Evolutionary conservation across 2,888 invertebrate species (phyloP).

Genomic region (Carpatolechia fugitivella): DNA sequence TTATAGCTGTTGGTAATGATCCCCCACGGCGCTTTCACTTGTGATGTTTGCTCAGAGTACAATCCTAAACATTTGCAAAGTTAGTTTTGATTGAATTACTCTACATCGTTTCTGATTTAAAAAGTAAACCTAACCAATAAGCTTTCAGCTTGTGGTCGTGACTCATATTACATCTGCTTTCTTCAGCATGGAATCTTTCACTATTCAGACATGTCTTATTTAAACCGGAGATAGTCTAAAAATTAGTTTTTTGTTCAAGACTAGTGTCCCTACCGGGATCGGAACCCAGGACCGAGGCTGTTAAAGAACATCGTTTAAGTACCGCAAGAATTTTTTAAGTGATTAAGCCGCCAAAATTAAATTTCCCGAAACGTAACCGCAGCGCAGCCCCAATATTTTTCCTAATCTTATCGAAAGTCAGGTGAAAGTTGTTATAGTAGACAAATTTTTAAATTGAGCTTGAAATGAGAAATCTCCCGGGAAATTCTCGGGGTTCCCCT

Average conservation of each 20-base stretch:
- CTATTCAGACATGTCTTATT: too few species aligned
- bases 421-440: conserved; percentile 31
- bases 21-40: conserved; percentile 24
- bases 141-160: too few species aligned
- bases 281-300: too few species aligned
- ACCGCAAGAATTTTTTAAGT: too few species aligned
- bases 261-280: too few species aligned
- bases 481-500: conserved; percentile 37
- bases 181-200: too few species aligned
- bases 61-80: not conserved
- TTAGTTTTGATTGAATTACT: not conserved
- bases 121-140: too few species aligned
- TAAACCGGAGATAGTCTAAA: too few species aligned
- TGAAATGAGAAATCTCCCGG: conserved; percentile 62
- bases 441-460: conserved; percentile 65
- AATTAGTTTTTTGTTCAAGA: too few species aligned
- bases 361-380: not conserved
- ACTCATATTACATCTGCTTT: too few species aligned
- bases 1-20: conserved; percentile 52
- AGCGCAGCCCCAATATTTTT: conserved; percentile 1
- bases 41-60: not conserved
- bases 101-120: too few species aligned
- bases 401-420: conserved; percentile 5
- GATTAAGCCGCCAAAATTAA: not conserved
- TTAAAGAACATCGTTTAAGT: too few species aligned